Evolutionary conservation across 2,888 invertebrate genomes (phyloP).

Genomic region (Nebria salina): DNA sequence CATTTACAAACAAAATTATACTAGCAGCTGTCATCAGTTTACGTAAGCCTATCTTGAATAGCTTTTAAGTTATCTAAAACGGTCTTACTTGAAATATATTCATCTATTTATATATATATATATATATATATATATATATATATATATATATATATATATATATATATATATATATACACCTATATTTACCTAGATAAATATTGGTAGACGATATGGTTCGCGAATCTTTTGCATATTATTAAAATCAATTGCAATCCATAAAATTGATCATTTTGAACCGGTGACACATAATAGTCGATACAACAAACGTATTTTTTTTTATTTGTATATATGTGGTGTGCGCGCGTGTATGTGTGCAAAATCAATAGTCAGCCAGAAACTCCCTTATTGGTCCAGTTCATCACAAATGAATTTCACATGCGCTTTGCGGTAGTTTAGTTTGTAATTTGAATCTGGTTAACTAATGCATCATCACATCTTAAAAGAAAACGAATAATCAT

Average conservation of each 20-base stretch:
- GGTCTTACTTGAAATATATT: too few relatives aligned
- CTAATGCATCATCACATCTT: neutral
- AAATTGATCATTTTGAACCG: neutral
- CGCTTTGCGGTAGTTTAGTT: conserved; percentile 43
- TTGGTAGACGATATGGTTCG: neutral
- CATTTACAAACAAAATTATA: too few relatives aligned
- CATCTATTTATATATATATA: too few relatives aligned
- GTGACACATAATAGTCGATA: neutral
- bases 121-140: too few relatives aligned
- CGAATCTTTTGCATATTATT: neutral
- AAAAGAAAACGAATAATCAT: neutral
- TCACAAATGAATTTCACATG: conserved; percentile 47
- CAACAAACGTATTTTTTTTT: neutral
- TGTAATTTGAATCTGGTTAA: conserved; percentile 27
- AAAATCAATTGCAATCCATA: neutral
- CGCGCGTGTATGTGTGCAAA: conserved; percentile 24
- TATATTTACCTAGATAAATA: neutral
- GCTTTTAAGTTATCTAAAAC: too few relatives aligned
- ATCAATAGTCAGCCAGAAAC: conserved; percentile 43
- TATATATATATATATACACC: too few relatives aligned
- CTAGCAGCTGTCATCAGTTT: too few relatives aligned
- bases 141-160: too few relatives aligned
- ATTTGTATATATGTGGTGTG: neutral
- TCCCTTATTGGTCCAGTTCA: conserved; percentile 45
- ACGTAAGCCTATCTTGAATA: too few relatives aligned